Conservation (phyloP, 2,113 vertebrate genomes). For the Psilopogon haemacephalus region DNA sequence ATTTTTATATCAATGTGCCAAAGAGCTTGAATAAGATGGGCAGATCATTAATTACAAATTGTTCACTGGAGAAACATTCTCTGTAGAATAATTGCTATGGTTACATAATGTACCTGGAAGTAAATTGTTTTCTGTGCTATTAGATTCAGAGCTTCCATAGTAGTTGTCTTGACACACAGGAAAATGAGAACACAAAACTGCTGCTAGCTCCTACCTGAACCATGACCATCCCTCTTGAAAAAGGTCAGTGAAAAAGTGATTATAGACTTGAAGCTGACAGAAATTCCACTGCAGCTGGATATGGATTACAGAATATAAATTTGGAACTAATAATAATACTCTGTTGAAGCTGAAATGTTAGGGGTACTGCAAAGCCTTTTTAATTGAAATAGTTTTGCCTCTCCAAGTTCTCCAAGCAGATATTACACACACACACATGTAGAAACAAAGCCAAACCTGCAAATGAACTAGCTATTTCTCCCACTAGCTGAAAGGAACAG, state of each 20-base stretch:
- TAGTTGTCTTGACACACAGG: not conserved
- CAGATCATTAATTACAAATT: not conserved
- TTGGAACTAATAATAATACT: not conserved
- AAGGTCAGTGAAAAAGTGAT: not conserved
- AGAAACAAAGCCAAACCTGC: constrained; percentile 58
- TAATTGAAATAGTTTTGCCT: not conserved
- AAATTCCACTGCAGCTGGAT: not conserved
- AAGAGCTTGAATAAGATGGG: not conserved
- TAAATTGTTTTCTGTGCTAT: not conserved
- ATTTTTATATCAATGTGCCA: not conserved
- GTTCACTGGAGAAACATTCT: not conserved
- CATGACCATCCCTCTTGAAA: not conserved
- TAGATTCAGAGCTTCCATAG: not conserved
- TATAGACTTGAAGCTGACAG: not conserved
- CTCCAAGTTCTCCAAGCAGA: not conserved
- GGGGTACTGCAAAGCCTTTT: not conserved
- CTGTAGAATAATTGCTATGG: not conserved
- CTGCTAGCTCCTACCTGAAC: not conserved
- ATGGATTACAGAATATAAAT: not conserved
- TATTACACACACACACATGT: not conserved
- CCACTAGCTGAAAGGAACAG: constrained; percentile 7
- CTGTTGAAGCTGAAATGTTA: not conserved
- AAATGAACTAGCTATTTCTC: constrained; percentile 10
- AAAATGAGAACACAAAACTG: not conserved
- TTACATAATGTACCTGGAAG: not conserved